phyloP scores from a whole-genome alignment of 2,797 vertebrate species.

The Cossypha niveicapilla region DNA sequence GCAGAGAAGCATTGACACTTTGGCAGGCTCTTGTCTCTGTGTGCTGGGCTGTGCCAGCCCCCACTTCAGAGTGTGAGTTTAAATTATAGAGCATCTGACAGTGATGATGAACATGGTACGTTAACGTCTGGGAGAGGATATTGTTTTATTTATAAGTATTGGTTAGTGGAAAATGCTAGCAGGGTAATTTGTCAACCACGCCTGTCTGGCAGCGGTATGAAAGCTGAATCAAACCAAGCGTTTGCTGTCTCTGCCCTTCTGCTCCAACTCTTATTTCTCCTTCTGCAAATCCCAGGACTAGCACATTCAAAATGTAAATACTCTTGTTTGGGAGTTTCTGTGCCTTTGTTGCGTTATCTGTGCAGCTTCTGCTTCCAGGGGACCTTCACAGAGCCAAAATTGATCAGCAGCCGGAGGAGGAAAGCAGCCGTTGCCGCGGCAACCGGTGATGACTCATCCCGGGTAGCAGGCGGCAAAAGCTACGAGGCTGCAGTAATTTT shows the following conservation, averaged over 20 bases:
- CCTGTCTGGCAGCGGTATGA: not conserved
- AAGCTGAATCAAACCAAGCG: not conserved
- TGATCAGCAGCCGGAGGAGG: slow-evolving; percentile 60
- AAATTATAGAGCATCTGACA: not conserved
- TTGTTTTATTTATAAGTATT: slow-evolving; percentile 7
- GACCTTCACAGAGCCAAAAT: slow-evolving; percentile 53
- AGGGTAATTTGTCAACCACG: not conserved
- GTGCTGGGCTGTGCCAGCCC: not conserved
- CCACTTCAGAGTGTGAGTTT: rapidly evolving
- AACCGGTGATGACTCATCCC: slow-evolving; percentile 71
- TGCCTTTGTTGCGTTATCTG: slow-evolving; percentile 33
- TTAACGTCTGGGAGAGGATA: not conserved
- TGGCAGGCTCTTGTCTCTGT: not conserved
- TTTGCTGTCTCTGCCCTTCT: not conserved
- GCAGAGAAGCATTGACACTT: not conserved
- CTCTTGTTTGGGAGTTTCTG: not conserved
- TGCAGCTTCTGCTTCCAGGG: slow-evolving; percentile 48
- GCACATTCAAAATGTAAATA: not conserved
- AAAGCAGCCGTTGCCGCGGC: slow-evolving; percentile 61
- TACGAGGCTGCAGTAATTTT: slow-evolving; percentile 77
- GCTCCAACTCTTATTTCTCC: not conserved
- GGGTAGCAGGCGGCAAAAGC: slow-evolving; percentile 38
- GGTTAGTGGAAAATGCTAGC: not conserved
- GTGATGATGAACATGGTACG: not conserved
- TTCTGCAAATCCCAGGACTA: not conserved